phyloP scores from a whole-genome alignment of 2,797 vertebrate species.

The Gambelia wislizenii region DNA sequence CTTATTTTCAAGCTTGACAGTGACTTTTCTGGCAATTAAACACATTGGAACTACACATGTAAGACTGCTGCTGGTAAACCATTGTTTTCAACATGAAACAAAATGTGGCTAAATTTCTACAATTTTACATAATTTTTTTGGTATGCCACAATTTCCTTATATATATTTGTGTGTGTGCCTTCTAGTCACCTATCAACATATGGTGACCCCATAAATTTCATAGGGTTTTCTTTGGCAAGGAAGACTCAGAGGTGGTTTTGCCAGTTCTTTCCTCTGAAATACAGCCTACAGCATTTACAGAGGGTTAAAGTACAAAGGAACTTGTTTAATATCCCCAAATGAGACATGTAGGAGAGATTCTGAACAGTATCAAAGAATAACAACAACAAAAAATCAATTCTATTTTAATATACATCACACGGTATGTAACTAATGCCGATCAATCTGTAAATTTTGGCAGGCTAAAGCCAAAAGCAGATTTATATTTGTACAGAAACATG shows the following conservation, averaged over 20 bases:
- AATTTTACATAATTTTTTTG: not conserved
- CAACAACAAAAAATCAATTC: slow-evolving; percentile 52
- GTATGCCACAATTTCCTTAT: not conserved
- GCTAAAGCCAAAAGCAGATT: slow-evolving; percentile 42
- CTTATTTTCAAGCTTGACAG: not conserved
- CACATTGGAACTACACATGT: not conserved
- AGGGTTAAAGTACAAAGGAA: too few relatives aligned
- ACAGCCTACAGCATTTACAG: too few relatives aligned
- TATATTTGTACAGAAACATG: slow-evolving; percentile 32
- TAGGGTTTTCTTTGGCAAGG: too few relatives aligned
- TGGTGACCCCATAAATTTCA: too few relatives aligned
- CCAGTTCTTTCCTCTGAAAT: too few relatives aligned
- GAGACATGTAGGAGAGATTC: slow-evolving; percentile 30
- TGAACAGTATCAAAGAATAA: slow-evolving; percentile 36
- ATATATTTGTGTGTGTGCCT: not conserved
- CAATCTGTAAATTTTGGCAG: slow-evolving; percentile 43
- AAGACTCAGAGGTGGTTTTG: too few relatives aligned
- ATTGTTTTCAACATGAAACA: not conserved
- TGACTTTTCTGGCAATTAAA: not conserved
- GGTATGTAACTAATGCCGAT: slow-evolving; percentile 49
- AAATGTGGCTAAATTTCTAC: not conserved
- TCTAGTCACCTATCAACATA: too few relatives aligned
- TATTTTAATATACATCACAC: slow-evolving; percentile 28
- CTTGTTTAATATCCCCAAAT: not conserved
- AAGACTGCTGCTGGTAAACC: not conserved